Conservation (phyloP, 2,888 invertebrate species). For the Embidobia sp. region DNA sequence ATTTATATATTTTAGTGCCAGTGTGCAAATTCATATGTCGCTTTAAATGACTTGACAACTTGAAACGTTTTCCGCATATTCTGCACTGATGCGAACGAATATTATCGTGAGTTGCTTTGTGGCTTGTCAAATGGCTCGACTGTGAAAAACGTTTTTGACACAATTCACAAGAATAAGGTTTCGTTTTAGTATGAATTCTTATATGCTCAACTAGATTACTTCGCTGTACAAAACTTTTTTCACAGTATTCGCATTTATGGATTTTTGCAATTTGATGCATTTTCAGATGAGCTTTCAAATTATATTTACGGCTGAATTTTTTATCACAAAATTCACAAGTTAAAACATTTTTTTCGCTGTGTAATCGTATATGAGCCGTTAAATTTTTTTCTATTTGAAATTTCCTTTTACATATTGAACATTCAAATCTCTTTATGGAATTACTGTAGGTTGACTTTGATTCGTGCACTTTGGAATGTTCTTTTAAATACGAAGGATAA, state of each 20-base stretch:
- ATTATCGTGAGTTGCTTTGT: slow-evolving; percentile 75
- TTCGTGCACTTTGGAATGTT: slow-evolving; percentile 78
- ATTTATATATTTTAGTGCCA: slow-evolving; percentile 78
- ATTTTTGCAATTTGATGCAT: slow-evolving; percentile 74
- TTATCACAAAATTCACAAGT: slow-evolving; percentile 80
- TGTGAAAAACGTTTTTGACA: slow-evolving; percentile 78
- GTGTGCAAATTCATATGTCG: slow-evolving; percentile 77
- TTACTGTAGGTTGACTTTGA: slow-evolving; percentile 42
- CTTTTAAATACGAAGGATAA: slow-evolving; percentile 79
- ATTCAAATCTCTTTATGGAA: slow-evolving; percentile 70
- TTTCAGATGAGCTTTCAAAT: slow-evolving; percentile 77
- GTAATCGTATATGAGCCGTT: slow-evolving; percentile 74
- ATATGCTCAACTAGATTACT: slow-evolving; percentile 79
- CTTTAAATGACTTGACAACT: slow-evolving; percentile 77
- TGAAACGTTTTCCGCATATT: slow-evolving; percentile 78
- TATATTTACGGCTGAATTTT: slow-evolving; percentile 78
- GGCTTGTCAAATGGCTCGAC: slow-evolving; percentile 79
- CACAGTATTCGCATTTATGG: slow-evolving; percentile 78
- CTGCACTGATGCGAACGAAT: slow-evolving; percentile 76
- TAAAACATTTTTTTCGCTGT: slow-evolving; percentile 75
- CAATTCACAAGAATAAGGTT: slow-evolving; percentile 76
- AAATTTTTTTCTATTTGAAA: slow-evolving; percentile 76
- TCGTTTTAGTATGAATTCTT: slow-evolving; percentile 78
- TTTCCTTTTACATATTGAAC: slow-evolving; percentile 73
- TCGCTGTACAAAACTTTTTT: slow-evolving; percentile 75